These are phyloP conservation scores for Premnoplex brunnescens DNA, from an alignment of 2,797 vertebrate genomes.

Conservation along the genomic window DNA sequence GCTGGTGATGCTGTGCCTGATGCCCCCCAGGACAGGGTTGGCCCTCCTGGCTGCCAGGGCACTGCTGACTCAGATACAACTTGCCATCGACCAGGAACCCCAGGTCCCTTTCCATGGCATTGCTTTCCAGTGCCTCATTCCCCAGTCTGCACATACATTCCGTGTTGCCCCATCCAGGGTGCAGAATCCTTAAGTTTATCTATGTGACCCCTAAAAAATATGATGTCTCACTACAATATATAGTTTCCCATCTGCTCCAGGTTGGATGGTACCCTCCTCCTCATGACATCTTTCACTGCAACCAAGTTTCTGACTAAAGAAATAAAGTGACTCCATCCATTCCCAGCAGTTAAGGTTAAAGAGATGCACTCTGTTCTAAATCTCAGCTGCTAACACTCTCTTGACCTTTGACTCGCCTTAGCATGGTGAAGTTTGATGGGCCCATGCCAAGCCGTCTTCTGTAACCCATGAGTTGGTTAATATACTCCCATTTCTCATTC, in stretches of 20 bases:
- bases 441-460: constrained; percentile 72
- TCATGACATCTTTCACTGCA: not conserved
- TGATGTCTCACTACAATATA: not conserved
- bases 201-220: not conserved
- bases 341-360: constrained; percentile 67
- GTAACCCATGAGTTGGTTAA: constrained; percentile 81
- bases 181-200: not conserved
- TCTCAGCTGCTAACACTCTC: constrained; percentile 63
- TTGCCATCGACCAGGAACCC: not conserved
- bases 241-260: not conserved
- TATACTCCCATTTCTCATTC: constrained; percentile 88
- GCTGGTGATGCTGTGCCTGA: not conserved
- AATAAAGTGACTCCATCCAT: constrained; percentile 56
- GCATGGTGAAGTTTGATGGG: constrained; percentile 78
- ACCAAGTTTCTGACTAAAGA: constrained; percentile 43
- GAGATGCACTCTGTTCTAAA: constrained; percentile 48
- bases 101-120: not conserved
- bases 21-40: too few species aligned
- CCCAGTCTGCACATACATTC: not conserved
- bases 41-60: not conserved
- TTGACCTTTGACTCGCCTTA: constrained; percentile 74
- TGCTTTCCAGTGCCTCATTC: not conserved
- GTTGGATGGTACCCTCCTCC: not conserved
- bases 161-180: not conserved
- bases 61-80: not conserved